A percentile compares a stretch with the other conserved stretches of the same genome.
phyloP scores from a whole-genome alignment of 2,113 vertebrate genomes.

The Phalacrocorax pelagicus region DNA sequence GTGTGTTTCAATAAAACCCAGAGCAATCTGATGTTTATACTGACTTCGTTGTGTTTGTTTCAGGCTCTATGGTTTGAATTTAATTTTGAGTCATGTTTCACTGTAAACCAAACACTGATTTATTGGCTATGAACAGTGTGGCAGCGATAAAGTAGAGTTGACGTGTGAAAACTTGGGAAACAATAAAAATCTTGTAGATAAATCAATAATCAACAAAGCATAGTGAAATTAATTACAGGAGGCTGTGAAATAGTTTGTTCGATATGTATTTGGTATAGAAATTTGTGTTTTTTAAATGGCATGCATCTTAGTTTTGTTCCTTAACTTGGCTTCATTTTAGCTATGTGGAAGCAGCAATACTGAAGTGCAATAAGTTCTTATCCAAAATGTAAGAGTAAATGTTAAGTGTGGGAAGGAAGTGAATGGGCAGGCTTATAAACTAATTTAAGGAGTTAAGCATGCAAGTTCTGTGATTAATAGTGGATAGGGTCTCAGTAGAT shows the following conservation, averaged over 20 bases:
- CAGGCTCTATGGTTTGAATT: neutral
- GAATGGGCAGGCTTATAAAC: neutral
- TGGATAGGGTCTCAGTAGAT: neutral
- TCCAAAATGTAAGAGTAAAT: constrained; percentile 83
- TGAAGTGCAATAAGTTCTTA: constrained; percentile 95
- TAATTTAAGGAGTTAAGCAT: neutral
- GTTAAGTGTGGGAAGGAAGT: neutral
- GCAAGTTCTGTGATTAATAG: neutral
- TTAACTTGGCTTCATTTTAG: constrained; percentile 76
- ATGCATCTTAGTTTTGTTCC: constrained; percentile 25
- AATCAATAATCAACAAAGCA: neutral
- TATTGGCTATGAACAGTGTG: neutral
- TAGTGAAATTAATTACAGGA: neutral
- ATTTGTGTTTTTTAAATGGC: neutral
- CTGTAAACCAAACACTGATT: neutral
- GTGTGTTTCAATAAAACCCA: neutral
- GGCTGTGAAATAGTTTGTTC: neutral
- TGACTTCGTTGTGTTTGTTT: neutral
- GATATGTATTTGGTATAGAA: neutral
- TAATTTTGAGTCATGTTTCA: neutral
- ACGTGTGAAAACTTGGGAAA: neutral
- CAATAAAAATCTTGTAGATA: neutral
- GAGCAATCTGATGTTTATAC: neutral
- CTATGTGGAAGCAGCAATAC: constrained; percentile 94
- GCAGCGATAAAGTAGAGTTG: neutral